Conservation (phyloP, 2,888 invertebrate species). For the Mimachlamys varia region DNA sequence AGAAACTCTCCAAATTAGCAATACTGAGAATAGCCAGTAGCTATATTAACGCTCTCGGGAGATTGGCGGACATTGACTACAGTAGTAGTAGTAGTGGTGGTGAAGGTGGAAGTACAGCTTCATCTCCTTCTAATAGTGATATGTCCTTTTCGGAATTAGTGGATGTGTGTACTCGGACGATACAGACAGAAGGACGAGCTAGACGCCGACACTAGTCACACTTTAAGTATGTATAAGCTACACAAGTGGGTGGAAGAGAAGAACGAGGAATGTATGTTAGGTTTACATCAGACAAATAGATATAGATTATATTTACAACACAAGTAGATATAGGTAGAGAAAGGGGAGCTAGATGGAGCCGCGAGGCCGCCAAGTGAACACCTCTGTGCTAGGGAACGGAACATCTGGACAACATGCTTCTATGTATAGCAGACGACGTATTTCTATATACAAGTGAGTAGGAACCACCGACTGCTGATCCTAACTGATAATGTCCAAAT, state of each 20-base stretch:
- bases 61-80: conserved; percentile 88
- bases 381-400: conserved; percentile 31
- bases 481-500: conserved; percentile 33
- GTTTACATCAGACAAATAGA: conserved; percentile 33
- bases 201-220: conserved; percentile 84
- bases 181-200: conserved; percentile 95
- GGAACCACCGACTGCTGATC: conserved; percentile 32
- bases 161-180: conserved; percentile 93
- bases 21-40: conserved; percentile 96
- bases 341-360: conserved; percentile 36
- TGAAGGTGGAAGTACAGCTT: conserved; percentile 81
- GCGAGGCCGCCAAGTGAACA: conserved; percentile 36
- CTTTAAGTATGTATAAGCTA: conserved; percentile 4
- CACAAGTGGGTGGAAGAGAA: conserved; percentile 32
- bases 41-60: conserved; percentile 93
- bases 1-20: conserved; percentile 95
- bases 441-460: conserved; percentile 34
- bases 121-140: conserved; percentile 80
- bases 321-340: conserved; percentile 31
- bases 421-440: conserved; percentile 33
- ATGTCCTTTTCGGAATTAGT: conserved; percentile 90
- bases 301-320: conserved; percentile 31
- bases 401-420: conserved; percentile 36
- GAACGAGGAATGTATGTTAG: conserved; percentile 32
- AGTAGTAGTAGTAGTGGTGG: conserved; percentile 84